Evolutionary conservation across 2,888 invertebrate species (phyloP), one percentile per base, ranked within the genome.

Genomic region (Opisthograptis luteolata): DNA sequence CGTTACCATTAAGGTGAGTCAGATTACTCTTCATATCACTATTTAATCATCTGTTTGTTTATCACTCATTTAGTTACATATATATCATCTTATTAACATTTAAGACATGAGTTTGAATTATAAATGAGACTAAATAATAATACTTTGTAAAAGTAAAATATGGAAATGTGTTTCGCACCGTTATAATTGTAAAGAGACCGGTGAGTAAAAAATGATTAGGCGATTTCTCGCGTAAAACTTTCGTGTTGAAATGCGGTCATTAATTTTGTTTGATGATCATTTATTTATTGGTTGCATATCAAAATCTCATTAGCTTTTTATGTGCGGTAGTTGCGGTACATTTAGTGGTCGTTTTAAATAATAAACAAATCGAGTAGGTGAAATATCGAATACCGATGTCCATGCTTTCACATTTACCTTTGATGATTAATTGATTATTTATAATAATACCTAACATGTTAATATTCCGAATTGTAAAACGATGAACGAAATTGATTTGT

Each of bases 1-100:
- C 64, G 97, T 97, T 55, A 94, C 93, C 34, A 94, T 98, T 45
- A 96, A 97, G 94, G 97, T 97, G 80, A 85, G 93, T 82, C 57
- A n/a, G n/a, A n/a, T n/a, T n/a, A n/a, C n/a, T n/a, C n/a, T n/a
- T n/a, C n/a, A n/a, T n/a, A n/a, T n/a, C n/a, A n/a, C n/a, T n/a
- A n/a, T n/a, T n/a, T n/a, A n/a, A n/a, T n/a, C n/a, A n/a, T n/a
- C n/a, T n/a, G n/a, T n/a, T n/a, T n/a, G n/a, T n/a, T n/a, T n/a
- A 48, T 43, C 9, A 25, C 17, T 36, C 27, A 47, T 48, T 42
- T n/a, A n/a, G n/a, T n/a, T n/a, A n/a, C n/a, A n/a, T n/a, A n/a
- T n/a, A n/a, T n/a, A n/a, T n/a, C n/a, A n/a, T n/a, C n/a, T n/a
- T n/a, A n/a, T n/a, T n/a, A n/a, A n/a, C n/a, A n/a, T n/a, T n/a